Conservation (phyloP, 2,888 invertebrate genomes). For the Tiliacea aurago region DNA sequence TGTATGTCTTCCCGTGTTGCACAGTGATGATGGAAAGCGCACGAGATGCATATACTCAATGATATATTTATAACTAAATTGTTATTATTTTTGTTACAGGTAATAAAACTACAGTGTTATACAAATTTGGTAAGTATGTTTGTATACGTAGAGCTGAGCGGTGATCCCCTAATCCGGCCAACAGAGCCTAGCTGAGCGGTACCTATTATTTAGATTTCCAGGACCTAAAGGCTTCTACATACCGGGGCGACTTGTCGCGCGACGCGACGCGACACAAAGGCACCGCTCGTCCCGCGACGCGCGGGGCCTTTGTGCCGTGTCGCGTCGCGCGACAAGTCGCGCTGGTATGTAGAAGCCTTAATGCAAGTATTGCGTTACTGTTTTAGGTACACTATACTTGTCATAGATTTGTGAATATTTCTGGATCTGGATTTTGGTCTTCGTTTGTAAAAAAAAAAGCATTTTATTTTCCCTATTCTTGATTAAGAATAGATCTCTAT, state of each 20-base stretch:
- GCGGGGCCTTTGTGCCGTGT: too few species aligned
- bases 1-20: too few species aligned
- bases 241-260: too few species aligned
- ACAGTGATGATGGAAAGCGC: neutral
- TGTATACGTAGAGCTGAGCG: neutral
- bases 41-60: neutral
- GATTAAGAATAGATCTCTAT: too few species aligned
- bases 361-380: neutral
- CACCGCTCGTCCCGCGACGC: too few species aligned
- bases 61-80: neutral
- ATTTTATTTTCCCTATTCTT: neutral
- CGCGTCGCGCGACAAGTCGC: too few species aligned
- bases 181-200: conserved; percentile 1
- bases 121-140: neutral
- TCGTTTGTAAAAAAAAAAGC: neutral
- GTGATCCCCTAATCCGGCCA: neutral
- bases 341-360: too few species aligned
- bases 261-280: too few species aligned
- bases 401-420: neutral
- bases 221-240: too few species aligned
- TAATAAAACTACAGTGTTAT: neutral
- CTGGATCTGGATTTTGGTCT: neutral
- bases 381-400: neutral
- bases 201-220: neutral
- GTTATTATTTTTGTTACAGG: conserved; percentile 1